phyloP scores from a whole-genome alignment of 2,888 invertebrate species.

The Aproaerema taeniolella region DNA sequence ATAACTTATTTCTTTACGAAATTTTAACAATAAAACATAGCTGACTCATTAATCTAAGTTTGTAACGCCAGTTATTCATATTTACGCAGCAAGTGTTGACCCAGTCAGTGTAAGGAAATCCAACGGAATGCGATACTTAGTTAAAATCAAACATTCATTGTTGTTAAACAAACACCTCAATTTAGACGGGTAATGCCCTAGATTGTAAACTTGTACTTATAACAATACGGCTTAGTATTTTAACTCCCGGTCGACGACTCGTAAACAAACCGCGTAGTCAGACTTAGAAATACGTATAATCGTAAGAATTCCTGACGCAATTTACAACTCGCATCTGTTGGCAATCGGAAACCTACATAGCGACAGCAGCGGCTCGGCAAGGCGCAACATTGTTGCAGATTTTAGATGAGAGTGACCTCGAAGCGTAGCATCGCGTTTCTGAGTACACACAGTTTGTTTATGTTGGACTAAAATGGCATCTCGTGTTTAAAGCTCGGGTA shows the following conservation, averaged over 20 bases:
- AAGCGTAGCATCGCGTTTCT: too few relatives aligned
- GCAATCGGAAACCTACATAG: too few relatives aligned
- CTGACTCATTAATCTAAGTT: not conserved
- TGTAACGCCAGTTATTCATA: not conserved
- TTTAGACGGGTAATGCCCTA: conserved; percentile 68
- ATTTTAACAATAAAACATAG: too few relatives aligned
- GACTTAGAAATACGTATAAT: conserved; percentile 13
- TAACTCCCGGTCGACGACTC: conserved; percentile 57
- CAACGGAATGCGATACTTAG: conserved; percentile 51
- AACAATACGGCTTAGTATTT: conserved; percentile 64
- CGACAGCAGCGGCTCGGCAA: too few relatives aligned
- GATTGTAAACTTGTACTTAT: conserved; percentile 58
- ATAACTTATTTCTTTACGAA: too few relatives aligned
- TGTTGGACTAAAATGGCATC: too few relatives aligned
- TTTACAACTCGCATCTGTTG: too few relatives aligned
- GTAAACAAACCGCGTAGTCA: conserved; percentile 50
- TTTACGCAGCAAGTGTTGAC: conserved; percentile 5
- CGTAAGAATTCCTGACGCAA: conserved; percentile 9
- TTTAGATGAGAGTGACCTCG: too few relatives aligned
- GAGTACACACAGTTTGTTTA: too few relatives aligned
- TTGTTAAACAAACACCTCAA: conserved; percentile 60
- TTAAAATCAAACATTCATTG: conserved; percentile 53
- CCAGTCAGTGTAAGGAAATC: conserved; percentile 27
- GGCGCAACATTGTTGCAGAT: too few relatives aligned
- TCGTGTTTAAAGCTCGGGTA: too few relatives aligned